Evolutionary conservation across 2,113 vertebrate species (phyloP).

Genomic region (Apus apus): DNA sequence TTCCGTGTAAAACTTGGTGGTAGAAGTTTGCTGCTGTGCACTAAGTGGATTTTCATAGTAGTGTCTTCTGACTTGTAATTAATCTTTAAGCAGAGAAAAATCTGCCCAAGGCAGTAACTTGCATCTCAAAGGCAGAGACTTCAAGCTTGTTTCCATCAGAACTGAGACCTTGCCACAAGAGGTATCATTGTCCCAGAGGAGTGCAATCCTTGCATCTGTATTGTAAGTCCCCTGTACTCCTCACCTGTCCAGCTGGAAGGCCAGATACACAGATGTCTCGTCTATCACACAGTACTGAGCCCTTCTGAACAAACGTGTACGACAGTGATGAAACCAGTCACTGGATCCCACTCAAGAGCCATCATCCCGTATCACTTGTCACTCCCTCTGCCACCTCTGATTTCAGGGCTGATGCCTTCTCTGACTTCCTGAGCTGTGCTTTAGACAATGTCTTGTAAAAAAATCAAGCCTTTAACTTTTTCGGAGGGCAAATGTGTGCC

Average conservation of each 20-base stretch:
- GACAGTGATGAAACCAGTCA: background rate
- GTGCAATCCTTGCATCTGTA: background rate
- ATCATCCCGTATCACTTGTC: accelerated
- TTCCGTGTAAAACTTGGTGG: background rate
- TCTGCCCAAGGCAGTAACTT: background rate
- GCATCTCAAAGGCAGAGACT: background rate
- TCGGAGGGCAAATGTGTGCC: background rate
- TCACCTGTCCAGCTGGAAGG: background rate
- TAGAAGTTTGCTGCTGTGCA: background rate
- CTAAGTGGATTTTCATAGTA: background rate
- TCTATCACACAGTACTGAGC: background rate
- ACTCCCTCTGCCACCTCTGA: background rate
- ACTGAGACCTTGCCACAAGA: background rate
- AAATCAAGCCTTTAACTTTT: background rate
- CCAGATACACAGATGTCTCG: accelerated
- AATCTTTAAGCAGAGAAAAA: background rate
- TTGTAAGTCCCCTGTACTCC: background rate
- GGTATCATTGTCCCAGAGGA: background rate
- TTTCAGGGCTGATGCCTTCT: background rate
- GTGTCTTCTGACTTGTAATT: background rate
- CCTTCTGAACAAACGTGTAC: accelerated
- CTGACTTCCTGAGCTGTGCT: background rate
- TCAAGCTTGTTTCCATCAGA: background rate
- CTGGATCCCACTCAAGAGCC: background rate
- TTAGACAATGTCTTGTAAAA: background rate